Conservation (phyloP, 2,888 invertebrate genomes). For the Drosophila anomelani region DNA sequence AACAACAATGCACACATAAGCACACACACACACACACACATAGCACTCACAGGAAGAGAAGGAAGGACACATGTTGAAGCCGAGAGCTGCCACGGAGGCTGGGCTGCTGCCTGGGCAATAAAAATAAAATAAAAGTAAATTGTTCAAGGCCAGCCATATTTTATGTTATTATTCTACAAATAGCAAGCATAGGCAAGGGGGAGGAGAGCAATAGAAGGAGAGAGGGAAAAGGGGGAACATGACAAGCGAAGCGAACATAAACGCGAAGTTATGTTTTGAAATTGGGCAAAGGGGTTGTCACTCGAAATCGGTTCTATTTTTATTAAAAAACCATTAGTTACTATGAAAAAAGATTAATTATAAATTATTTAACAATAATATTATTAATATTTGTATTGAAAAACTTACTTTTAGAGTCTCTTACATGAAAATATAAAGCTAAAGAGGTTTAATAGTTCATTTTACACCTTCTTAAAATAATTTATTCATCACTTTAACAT, state of each 20-base stretch:
- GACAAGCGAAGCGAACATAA: too few relatives aligned
- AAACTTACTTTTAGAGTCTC: too few relatives aligned
- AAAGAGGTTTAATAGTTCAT: rapidly evolving
- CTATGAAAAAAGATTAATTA: neutral
- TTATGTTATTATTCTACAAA: conserved; percentile 77
- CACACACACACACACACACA: conserved; percentile 41
- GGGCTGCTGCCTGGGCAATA: conserved; percentile 75
- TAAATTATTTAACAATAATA: neutral
- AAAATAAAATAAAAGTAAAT: conserved; percentile 81
- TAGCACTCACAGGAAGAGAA: conserved; percentile 21
- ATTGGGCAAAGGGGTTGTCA: neutral
- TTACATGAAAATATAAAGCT: neutral
- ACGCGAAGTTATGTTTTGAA: neutral
- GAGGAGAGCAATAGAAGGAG: neutral
- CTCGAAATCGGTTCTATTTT: neutral
- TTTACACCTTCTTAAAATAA: rapidly evolving
- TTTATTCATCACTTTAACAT: neutral
- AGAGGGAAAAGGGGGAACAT: conserved; percentile 4
- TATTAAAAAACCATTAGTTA: neutral
- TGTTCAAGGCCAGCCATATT: conserved; percentile 82
- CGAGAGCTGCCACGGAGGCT: conserved; percentile 55
- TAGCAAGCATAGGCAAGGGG: conserved; percentile 3
- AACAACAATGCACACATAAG: conserved; percentile 69
- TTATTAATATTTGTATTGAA: too few relatives aligned
- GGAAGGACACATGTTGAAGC: conserved; percentile 32